Percentiles rank a stretch among this genome's conserved stretches.
These are phyloP conservation scores for Felis chaus DNA, from an alignment of 2,113 vertebrate genomes.

Conservation along the genomic window DNA sequence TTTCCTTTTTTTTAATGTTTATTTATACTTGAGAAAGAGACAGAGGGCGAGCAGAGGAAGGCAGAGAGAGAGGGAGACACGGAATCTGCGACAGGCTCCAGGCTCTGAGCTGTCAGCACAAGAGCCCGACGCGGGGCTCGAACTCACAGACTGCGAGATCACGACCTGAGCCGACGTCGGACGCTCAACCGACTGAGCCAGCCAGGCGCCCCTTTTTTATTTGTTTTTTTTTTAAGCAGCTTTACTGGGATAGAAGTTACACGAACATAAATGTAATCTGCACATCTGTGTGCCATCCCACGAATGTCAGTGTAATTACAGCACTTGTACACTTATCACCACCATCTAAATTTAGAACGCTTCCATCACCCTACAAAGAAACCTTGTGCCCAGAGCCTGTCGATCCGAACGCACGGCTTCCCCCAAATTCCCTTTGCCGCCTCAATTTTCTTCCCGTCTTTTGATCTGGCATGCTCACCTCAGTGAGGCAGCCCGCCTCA, in stretches of 20 bases:
- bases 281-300: neutral
- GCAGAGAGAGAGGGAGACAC: too few relatives aligned
- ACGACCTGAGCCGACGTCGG: too few relatives aligned
- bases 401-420: constrained; percentile 55
- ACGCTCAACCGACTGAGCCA: too few relatives aligned
- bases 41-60: too few relatives aligned
- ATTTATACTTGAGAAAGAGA: too few relatives aligned
- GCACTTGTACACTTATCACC: neutral
- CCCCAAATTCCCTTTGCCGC: constrained; percentile 53
- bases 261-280: neutral
- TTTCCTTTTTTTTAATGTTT: too few relatives aligned
- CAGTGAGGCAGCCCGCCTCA: neutral
- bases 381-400: constrained; percentile 23
- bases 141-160: too few relatives aligned
- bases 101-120: too few relatives aligned
- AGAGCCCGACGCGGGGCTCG: too few relatives aligned
- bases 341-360: constrained; percentile 34
- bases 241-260: neutral
- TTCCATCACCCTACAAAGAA: constrained; percentile 44
- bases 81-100: too few relatives aligned
- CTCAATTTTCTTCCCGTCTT: neutral
- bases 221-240: neutral
- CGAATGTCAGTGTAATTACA: neutral
- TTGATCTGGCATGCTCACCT: neutral
- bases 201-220: too few relatives aligned